These are phyloP conservation scores for Xylocampa areola DNA, from an alignment of 2,888 invertebrate genomes.

Conservation along the genomic window DNA sequence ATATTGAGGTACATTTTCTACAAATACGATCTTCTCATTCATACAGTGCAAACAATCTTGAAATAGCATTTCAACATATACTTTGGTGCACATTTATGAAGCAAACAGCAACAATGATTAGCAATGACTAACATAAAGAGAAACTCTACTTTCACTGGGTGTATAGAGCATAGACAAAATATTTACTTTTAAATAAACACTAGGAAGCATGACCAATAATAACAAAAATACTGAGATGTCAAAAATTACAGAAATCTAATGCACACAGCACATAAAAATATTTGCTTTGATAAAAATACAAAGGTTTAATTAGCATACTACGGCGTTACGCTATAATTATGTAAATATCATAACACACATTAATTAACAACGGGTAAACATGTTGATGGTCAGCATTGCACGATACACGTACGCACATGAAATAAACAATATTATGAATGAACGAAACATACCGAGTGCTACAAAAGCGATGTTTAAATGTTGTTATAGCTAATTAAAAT, in stretches of 20 bases:
- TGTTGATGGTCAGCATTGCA: slow-evolving; percentile 54
- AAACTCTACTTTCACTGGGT: slow-evolving; percentile 69
- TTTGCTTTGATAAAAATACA: slow-evolving; percentile 37
- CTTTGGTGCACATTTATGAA: background rate
- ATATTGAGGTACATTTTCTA: background rate
- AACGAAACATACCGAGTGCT: slow-evolving; percentile 61
- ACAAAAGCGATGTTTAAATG: slow-evolving; percentile 38
- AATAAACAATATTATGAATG: slow-evolving; percentile 69
- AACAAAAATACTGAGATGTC: slow-evolving; percentile 1
- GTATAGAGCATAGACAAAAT: slow-evolving; percentile 51
- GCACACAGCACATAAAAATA: slow-evolving; percentile 15
- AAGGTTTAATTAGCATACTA: slow-evolving; percentile 44
- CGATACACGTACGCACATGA: slow-evolving; percentile 48
- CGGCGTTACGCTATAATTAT: slow-evolving; percentile 27
- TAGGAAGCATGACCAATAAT: slow-evolving; percentile 13
- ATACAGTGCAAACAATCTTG: background rate
- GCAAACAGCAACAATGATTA: slow-evolving; percentile 48
- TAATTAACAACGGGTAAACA: slow-evolving; percentile 60
- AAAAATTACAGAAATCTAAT: background rate
- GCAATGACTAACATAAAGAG: slow-evolving; percentile 60
- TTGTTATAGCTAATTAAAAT: slow-evolving; percentile 54
- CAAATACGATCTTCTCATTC: slow-evolving; percentile 2
- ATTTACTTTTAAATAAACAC: slow-evolving; percentile 34
- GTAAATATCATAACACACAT: slow-evolving; percentile 39
- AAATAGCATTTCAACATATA: slow-evolving; percentile 5